phyloP scores from a whole-genome alignment of 1,140 invertebrate species.

The Megathymus violae region DNA sequence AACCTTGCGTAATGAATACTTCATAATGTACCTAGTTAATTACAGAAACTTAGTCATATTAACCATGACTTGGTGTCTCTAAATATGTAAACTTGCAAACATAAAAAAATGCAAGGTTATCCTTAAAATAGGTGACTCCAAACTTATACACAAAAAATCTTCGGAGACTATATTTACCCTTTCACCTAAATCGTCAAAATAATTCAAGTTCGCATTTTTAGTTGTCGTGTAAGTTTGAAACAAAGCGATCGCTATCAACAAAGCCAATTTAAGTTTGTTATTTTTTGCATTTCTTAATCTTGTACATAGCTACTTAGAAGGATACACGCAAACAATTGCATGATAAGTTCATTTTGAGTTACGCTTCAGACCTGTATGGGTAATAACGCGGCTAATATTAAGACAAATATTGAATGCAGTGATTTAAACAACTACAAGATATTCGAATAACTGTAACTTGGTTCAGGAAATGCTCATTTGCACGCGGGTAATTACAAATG shows the following conservation, averaged over 20 bases:
- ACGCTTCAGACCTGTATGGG: conserved; percentile 36
- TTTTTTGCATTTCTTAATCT: conserved; percentile 58
- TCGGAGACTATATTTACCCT: conserved; percentile 46
- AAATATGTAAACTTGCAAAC: no score
- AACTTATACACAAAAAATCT: conserved; percentile 35
- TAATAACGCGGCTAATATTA: conserved; percentile 20
- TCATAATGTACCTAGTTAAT: neutral
- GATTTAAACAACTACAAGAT: neutral
- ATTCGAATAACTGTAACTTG: conserved; percentile 21
- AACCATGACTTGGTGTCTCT: no score
- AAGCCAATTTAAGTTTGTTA: conserved; percentile 44
- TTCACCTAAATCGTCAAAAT: conserved; percentile 55
- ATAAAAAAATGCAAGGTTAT: conserved; percentile 47
- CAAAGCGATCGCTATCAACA: conserved; percentile 55
- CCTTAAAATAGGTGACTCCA: conserved; percentile 38
- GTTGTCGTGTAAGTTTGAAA: conserved; percentile 40
- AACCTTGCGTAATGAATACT: no score
- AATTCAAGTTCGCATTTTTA: conserved; percentile 18
- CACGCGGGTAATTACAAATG: conserved; percentile 2
- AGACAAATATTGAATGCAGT: conserved; percentile 4
- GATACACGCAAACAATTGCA: conserved; percentile 50
- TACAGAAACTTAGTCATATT: conserved; percentile 1
- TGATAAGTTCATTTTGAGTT: conserved; percentile 60
- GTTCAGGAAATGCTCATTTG: neutral
- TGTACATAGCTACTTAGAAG: conserved; percentile 42